Conservation (phyloP, 2,113 vertebrate species). For the Stigmatopora nigra region DNA sequence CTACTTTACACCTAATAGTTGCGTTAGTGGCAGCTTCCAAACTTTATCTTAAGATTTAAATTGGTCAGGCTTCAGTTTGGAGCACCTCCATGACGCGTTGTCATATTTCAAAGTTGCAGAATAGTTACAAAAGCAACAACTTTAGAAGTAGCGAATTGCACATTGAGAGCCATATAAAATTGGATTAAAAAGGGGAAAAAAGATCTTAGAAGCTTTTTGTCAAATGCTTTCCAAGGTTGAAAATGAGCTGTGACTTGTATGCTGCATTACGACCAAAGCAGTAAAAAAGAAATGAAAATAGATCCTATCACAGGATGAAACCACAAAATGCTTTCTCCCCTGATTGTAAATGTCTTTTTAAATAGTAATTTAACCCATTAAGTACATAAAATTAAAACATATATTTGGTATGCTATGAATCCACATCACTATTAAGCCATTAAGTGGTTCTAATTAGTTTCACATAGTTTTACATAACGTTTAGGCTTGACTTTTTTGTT, state of each 20-base stretch:
- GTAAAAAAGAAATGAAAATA: background rate
- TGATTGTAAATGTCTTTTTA: background rate
- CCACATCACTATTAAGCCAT: background rate
- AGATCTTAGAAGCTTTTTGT: background rate
- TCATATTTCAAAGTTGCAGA: background rate
- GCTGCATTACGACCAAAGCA: background rate
- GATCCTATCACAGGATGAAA: background rate
- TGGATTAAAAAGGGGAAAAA: background rate
- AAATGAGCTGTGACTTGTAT: background rate
- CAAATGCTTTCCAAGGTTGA: background rate
- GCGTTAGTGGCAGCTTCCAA: background rate
- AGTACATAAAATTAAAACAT: background rate
- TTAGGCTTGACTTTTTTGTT: too few relatives aligned
- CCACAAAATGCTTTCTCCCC: background rate
- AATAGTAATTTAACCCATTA: background rate
- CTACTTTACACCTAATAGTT: background rate
- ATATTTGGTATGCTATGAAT: background rate
- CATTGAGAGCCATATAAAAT: background rate
- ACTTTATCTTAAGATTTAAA: background rate
- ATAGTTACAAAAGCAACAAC: background rate
- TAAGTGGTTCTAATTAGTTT: too few relatives aligned
- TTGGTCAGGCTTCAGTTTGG: background rate
- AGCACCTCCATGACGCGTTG: conserved; percentile 1
- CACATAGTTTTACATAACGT: too few relatives aligned
- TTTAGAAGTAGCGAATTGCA: background rate